Evolutionary conservation across 2,113 vertebrate genomes (phyloP), one percentile per base, ranked within the genome.

Genomic region (Leuciscus idus): DNA sequence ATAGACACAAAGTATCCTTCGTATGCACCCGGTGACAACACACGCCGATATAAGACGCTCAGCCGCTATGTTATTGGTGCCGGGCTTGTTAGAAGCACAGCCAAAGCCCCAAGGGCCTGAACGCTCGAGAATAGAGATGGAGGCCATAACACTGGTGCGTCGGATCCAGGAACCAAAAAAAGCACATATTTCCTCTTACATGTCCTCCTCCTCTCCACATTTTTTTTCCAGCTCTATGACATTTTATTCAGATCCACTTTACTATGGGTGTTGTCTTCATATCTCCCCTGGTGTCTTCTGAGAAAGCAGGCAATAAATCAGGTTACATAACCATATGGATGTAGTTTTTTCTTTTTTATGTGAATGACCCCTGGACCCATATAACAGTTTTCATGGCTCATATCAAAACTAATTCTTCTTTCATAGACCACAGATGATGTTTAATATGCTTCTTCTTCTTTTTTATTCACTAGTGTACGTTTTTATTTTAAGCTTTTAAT

Each of bases 1-100:
- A 74, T 59, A 79, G 57, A 82, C 55, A 74, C 36, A 84, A 55
- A 61, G 48, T 52, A 86, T 85, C 82, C 82, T 85, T 28, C 86
- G 66, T 79, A 83, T 85, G 64, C 68, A 80, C 73, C 80, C 26
- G 43, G 48, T 85, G 86, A 86, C 82, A 86, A 82, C 73, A 62
- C 82, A 46, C 7, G 1, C 72, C 15, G 28, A 76, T 55, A 61
- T 57, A 79, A 81, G 48, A 57, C 3, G 62, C 76, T 66, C 57
- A 84, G 28, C 83, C 68, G 82, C 26, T 30, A 75, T 87, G 46
- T 83, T 79, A 83, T 77, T 74, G 75, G 68, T 59, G 68, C 70
- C 28, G 62, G 61, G 66, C 64, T 89, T 84, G 80, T 89, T 88
- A 86, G 88, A 89, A 76, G 84, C 70, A 75, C 26, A 84, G 85